These are phyloP conservation scores for Micromussa lordhowensis DNA, from an alignment of 92 coral and sea anemone species.

Conservation along the genomic window DNA sequence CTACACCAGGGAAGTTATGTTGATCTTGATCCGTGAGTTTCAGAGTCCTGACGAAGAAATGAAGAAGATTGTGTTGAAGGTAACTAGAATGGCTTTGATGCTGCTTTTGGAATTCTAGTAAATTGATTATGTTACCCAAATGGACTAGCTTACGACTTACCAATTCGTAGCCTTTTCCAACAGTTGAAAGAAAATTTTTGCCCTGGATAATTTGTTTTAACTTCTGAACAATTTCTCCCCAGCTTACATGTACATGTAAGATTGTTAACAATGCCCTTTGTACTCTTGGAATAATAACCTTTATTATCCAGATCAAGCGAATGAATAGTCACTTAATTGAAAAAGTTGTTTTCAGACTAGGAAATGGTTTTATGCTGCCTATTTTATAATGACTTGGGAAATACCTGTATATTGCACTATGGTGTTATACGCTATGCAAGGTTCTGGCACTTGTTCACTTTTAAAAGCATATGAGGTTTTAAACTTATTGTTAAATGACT, in stretches of 20 bases:
- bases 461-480: neutral
- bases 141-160: no score
- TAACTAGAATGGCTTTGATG: slow-evolving; percentile 8
- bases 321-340: neutral
- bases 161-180: neutral
- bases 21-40: slow-evolving; percentile 99
- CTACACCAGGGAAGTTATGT: slow-evolving; percentile 99
- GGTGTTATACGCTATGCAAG: no score
- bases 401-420: no score
- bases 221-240: neutral
- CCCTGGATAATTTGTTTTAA: neutral
- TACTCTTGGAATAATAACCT: neutral
- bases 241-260: no score
- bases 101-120: neutral
- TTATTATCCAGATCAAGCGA: neutral
- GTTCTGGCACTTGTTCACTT: neutral
- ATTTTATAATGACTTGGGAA: no score
- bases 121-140: no score
- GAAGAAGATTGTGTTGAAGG: slow-evolving; percentile 99
- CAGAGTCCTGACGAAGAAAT: slow-evolving; percentile 99
- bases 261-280: neutral
- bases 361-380: no score
- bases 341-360: no score
- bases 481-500: no score
- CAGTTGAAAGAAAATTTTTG: no score